phyloP scores from a whole-genome alignment of 2,113 vertebrate genomes.

The Riparia riparia region DNA sequence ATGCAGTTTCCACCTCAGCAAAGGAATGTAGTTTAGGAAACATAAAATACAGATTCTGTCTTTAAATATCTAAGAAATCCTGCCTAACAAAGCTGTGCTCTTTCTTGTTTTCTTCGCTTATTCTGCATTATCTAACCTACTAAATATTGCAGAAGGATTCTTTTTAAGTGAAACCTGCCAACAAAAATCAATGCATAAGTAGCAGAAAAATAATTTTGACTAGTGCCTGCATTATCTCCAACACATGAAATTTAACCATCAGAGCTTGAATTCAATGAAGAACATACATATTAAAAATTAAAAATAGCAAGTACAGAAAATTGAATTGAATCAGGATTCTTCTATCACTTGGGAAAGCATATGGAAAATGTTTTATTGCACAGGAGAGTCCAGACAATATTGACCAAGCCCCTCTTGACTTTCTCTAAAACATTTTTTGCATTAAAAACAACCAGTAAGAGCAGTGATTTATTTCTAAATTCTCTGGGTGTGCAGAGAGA shows the following conservation, averaged over 20 bases:
- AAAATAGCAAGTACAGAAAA: conserved; percentile 40
- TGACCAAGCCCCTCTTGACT: conserved; percentile 37
- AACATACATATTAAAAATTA: conserved; percentile 44
- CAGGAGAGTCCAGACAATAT: background rate
- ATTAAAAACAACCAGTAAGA: conserved; percentile 38
- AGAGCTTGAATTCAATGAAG: conserved; percentile 29
- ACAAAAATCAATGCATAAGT: background rate
- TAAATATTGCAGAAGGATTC: background rate
- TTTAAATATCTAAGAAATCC: background rate
- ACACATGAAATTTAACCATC: conserved; percentile 27
- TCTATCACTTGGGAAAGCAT: background rate
- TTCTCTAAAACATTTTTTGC: conserved; percentile 47
- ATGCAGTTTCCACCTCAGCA: background rate
- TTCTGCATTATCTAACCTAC: background rate
- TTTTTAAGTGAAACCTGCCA: background rate
- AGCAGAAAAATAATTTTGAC: conserved; percentile 26
- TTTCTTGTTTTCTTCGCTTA: background rate
- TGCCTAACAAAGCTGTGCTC: background rate
- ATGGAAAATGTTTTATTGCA: conserved; percentile 42
- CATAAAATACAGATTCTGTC: background rate
- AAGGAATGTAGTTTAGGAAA: background rate
- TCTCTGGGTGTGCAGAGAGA: conserved; percentile 17
- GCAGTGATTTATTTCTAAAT: conserved; percentile 67
- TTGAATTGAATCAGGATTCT: conserved; percentile 13
- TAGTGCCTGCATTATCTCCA: background rate